Evolutionary conservation across 1,140 invertebrate genomes (phyloP).

Genomic region (Coelopa frigida): DNA sequence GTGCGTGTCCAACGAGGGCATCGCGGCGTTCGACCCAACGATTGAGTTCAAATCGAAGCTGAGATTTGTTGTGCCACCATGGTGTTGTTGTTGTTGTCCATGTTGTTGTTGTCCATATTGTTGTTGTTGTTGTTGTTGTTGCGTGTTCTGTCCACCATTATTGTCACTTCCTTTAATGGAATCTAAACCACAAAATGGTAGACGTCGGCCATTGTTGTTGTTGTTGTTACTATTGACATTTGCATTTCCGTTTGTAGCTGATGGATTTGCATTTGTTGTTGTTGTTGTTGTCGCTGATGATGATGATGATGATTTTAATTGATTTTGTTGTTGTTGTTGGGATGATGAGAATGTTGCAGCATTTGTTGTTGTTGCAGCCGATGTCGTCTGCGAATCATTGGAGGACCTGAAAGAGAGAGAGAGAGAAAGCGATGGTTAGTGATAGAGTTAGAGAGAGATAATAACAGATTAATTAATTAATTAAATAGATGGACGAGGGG

Average conservation of each 20-base stretch:
- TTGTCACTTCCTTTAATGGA: conserved; percentile 20
- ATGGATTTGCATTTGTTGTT: conserved; percentile 6
- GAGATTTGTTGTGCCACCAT: conserved; percentile 17
- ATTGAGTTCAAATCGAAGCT: conserved; percentile 14
- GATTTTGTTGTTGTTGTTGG: conserved; percentile 18
- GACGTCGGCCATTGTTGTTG: conserved; percentile 16
- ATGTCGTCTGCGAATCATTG: conserved; percentile 15
- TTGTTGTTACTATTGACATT: conserved; percentile 15
- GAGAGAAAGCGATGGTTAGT: too few relatives aligned
- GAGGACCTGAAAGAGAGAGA: conserved; percentile 22
- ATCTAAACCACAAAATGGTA: conserved; percentile 23
- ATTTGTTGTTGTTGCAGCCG: conserved; percentile 14
- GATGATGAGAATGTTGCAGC: conserved; percentile 6
- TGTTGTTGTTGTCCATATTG: too few relatives aligned
- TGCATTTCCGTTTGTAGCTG: neutral
- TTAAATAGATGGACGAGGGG: too few relatives aligned
- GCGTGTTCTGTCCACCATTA: conserved; percentile 13
- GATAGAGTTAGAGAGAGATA: too few relatives aligned
- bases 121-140: too few relatives aligned
- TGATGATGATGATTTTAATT: conserved; percentile 15
- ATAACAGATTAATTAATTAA: too few relatives aligned
- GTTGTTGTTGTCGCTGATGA: conserved; percentile 17
- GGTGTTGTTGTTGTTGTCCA: too few relatives aligned
- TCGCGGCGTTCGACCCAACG: conserved; percentile 1
- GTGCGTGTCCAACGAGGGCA: conserved; percentile 3